Evolutionary conservation across 2,113 vertebrate genomes (phyloP).

Genomic region (Prochilodus magdalenae): DNA sequence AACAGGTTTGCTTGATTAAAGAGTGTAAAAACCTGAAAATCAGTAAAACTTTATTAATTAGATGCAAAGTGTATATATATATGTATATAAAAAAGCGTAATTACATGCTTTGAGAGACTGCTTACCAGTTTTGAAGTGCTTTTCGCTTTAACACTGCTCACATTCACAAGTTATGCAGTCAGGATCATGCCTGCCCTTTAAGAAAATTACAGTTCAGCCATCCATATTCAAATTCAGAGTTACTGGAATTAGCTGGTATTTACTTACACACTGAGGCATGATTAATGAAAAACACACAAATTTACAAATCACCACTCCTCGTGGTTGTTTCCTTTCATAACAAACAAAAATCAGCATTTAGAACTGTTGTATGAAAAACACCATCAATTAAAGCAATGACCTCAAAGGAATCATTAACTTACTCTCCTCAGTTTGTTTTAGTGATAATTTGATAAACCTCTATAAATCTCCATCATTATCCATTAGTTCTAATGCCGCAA

Average conservation of each 20-base stretch:
- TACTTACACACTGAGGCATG: constrained; percentile 1
- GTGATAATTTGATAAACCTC: constrained; percentile 58
- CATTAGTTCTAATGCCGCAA: constrained; percentile 67
- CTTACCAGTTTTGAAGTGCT: too few species aligned
- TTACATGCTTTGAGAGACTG: too few species aligned
- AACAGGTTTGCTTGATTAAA: too few species aligned
- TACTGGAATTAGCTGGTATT: not conserved
- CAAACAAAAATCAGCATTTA: not conserved
- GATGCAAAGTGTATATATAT: too few species aligned
- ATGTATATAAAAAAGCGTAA: too few species aligned
- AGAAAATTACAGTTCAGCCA: not conserved
- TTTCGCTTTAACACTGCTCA: too few species aligned
- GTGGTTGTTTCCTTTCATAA: not conserved
- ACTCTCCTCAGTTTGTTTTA: constrained; percentile 3
- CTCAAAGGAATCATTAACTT: constrained; percentile 50
- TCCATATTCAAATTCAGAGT: too few species aligned
- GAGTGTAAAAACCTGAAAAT: too few species aligned
- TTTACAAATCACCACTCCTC: not conserved
- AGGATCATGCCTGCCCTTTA: not conserved
- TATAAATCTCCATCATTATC: constrained; percentile 72
- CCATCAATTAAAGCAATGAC: constrained; percentile 32
- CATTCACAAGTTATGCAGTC: too few species aligned
- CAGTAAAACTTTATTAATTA: too few species aligned
- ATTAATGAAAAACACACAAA: not conserved
- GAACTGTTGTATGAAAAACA: constrained; percentile 24